Evolutionary conservation across 2,113 vertebrate genomes (phyloP).

Genomic region (Podilymbus podiceps): DNA sequence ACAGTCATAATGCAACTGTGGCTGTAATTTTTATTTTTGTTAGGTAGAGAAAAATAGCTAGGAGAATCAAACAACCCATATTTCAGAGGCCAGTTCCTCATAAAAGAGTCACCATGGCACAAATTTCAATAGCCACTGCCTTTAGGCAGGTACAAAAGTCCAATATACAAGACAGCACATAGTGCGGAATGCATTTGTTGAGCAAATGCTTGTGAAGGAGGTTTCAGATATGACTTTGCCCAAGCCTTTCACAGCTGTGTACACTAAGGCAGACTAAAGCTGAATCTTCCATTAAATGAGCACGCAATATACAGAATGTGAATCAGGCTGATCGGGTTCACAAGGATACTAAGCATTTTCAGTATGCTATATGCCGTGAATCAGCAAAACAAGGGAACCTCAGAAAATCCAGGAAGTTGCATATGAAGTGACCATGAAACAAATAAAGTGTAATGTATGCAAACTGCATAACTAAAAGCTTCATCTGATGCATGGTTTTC

Average conservation of each 20-base stretch:
- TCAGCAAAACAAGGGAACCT: neutral
- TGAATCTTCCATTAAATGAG: neutral
- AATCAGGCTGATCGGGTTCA: neutral
- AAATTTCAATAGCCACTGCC: neutral
- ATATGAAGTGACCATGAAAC: neutral
- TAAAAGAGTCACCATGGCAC: neutral
- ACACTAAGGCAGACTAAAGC: neutral
- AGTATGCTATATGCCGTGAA: neutral
- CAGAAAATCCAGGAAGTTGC: neutral
- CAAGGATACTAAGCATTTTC: neutral
- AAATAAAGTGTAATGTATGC: neutral
- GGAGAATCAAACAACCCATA: neutral
- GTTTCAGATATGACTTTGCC: neutral
- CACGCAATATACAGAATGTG: neutral
- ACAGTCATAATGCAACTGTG: neutral
- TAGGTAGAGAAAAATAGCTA: neutral
- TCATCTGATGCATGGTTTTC: neutral
- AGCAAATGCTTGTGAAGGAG: neutral
- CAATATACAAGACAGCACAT: neutral
- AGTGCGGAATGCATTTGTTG: neutral
- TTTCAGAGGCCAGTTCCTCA: neutral
- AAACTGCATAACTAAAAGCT: neutral
- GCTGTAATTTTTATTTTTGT: neutral
- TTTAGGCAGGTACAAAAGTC: neutral
- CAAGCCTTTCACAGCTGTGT: neutral